These are phyloP conservation scores for Brachyistius frenatus DNA, from an alignment of 2,113 vertebrate species.

Conservation along the genomic window DNA sequence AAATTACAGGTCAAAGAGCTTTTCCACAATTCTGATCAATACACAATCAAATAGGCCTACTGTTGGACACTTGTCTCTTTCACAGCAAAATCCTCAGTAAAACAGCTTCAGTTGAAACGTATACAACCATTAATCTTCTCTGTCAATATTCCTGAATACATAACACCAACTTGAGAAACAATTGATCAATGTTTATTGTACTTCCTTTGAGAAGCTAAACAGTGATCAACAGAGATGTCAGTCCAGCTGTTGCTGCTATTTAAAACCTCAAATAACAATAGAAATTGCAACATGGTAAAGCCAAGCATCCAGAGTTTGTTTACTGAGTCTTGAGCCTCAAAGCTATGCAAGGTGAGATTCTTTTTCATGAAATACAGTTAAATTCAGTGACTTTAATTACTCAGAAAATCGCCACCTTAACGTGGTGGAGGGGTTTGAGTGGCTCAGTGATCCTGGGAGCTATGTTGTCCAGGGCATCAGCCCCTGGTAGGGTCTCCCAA, in stretches of 20 bases:
- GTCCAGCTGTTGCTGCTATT: neutral
- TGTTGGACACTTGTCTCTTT: slow-evolving; percentile 25
- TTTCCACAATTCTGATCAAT: slow-evolving; percentile 47
- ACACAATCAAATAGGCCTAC: slow-evolving; percentile 24
- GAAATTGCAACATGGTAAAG: neutral
- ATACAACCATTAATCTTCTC: slow-evolving; percentile 5
- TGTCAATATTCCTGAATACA: slow-evolving; percentile 19
- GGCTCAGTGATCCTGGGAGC: too few relatives aligned
- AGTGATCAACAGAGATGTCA: neutral
- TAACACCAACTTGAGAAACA: neutral
- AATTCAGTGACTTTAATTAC: too few relatives aligned
- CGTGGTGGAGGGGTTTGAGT: too few relatives aligned
- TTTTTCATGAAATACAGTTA: too few relatives aligned
- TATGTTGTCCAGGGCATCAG: too few relatives aligned
- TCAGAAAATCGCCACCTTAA: too few relatives aligned
- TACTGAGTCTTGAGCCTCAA: too few relatives aligned
- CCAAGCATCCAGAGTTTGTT: neutral
- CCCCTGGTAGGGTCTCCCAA: too few relatives aligned
- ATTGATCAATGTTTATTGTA: slow-evolving; percentile 17
- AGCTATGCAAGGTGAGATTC: neutral
- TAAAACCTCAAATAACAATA: neutral
- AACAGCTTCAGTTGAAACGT: slow-evolving; percentile 11
- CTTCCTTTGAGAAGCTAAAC: neutral
- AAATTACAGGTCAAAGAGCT: slow-evolving; percentile 37
- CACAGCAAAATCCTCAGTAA: slow-evolving; percentile 2